phyloP scores from a whole-genome alignment of 2,113 vertebrate species.

The Caretta caretta region DNA sequence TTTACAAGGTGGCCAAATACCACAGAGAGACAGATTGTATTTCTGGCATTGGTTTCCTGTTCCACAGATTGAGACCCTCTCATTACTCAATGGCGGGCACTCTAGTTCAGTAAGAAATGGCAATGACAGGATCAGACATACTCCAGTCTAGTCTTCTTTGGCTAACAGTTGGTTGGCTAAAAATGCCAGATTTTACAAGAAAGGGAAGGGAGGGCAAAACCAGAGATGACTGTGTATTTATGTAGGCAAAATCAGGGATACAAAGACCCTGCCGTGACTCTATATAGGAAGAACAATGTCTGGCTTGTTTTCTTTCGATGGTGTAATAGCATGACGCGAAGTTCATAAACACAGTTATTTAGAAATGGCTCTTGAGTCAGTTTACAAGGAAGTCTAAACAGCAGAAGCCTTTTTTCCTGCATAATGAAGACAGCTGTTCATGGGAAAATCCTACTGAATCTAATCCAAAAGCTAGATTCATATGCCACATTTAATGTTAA shows the following conservation, averaged over 20 bases:
- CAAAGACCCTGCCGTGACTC: not conserved
- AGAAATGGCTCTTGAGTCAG: not conserved
- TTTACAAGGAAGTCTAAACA: not conserved
- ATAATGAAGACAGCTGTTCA: not conserved
- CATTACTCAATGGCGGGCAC: not conserved
- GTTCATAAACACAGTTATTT: not conserved
- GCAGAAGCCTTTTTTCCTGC: not conserved
- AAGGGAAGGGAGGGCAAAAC: not conserved
- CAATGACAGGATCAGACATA: not conserved
- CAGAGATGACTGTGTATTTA: not conserved
- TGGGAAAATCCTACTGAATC: not conserved
- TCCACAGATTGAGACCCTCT: not conserved
- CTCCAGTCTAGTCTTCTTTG: not conserved
- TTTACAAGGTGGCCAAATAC: not conserved
- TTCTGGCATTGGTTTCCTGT: not conserved
- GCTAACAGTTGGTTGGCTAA: not conserved
- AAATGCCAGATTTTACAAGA: not conserved
- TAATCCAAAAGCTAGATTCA: not conserved
- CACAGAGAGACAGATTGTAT: not conserved
- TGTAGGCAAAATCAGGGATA: not conserved
- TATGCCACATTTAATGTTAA: not conserved
- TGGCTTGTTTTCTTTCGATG: not conserved
- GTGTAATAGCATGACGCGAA: not conserved
- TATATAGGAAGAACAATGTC: not conserved
- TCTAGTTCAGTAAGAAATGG: fast-evolving